Conservation (phyloP, 2,888 invertebrate species). For the Chloroclystis v-ata region DNA sequence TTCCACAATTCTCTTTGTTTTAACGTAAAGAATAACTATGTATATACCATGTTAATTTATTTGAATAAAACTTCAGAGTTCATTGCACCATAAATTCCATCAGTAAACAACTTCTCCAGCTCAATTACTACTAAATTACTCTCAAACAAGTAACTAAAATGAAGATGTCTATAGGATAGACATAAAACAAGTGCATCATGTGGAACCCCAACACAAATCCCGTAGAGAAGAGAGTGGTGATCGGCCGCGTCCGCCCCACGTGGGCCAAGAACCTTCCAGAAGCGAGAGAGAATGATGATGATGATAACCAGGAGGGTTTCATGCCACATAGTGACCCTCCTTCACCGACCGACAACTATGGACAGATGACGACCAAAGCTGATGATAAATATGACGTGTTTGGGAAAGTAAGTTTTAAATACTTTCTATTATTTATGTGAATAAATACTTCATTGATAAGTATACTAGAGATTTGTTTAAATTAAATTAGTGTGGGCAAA, state of each 20-base stretch:
- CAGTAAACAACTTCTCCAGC: too few species aligned
- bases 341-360: constrained; percentile 64
- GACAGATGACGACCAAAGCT: constrained; percentile 55
- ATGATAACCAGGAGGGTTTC: constrained; percentile 54
- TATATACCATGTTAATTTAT: too few species aligned
- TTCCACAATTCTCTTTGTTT: too few species aligned
- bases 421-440: too few species aligned
- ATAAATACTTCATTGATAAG: background rate
- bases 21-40: too few species aligned
- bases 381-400: constrained; percentile 77
- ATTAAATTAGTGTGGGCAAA: too few species aligned
- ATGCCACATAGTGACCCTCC: constrained; percentile 71
- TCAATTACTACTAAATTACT: too few species aligned
- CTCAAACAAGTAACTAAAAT: background rate
- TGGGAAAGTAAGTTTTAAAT: constrained; percentile 78
- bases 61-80: too few species aligned
- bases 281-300: constrained; percentile 67
- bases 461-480: too few species aligned
- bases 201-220: constrained; percentile 74
- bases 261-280: constrained; percentile 75
- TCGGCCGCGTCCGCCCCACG: constrained; percentile 76
- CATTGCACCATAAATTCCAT: too few species aligned
- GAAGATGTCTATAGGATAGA: constrained; percentile 12
- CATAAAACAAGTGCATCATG: constrained; percentile 38
- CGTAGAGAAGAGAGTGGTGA: constrained; percentile 79